Base-by-base conservation (phyloP, 2,888 invertebrate species). In the Lysandra bellargus region DNA sequence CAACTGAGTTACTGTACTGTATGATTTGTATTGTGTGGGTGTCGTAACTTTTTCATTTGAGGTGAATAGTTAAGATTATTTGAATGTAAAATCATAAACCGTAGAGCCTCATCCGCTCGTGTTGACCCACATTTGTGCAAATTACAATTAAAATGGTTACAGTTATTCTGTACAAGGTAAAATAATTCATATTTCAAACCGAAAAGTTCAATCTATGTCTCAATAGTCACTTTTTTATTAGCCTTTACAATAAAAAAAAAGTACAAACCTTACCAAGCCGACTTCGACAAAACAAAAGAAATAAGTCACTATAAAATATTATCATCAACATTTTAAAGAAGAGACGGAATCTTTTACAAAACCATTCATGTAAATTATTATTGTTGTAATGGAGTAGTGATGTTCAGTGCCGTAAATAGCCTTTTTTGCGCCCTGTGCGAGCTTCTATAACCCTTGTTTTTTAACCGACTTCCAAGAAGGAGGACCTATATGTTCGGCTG, bases 11-110 rank as follows among this genome's bases (percentile, higher is more conserved):
- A 53, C 53, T 53, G 3, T 53, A 57, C 57, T 57, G 57, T 57
- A 57, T 57, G 57, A 57, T 57, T 17, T 57, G 17, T 57, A 57
- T 57, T 57, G 17, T 57, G 17, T 17, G 9, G 9, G 49, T 49
- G 30, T 76, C 76, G 76, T 76, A 76, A 76, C 57, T 75, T 49
- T 74, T 44, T 49, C 30, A 76, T 76, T 76, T 57, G 14, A 57
- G 57, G 76, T 76, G 17, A 76, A 76, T 53, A 49, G 75, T 76
- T 57, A 57, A 75, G 53, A 76, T 76, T 75, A 75, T 76, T 53
- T 53, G 30, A 44, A 75, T 53, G 53, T 57, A 30, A 30, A 57
- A 53, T 76, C 76, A 76, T 76, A 33, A 76, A 57, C 53, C 76
- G 76, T 76, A 57, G 30, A 76, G 76, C 76, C 57, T 37, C 76